Evolutionary conservation across 2,888 invertebrate species (phyloP).

Genomic region (Pecten maximus): DNA sequence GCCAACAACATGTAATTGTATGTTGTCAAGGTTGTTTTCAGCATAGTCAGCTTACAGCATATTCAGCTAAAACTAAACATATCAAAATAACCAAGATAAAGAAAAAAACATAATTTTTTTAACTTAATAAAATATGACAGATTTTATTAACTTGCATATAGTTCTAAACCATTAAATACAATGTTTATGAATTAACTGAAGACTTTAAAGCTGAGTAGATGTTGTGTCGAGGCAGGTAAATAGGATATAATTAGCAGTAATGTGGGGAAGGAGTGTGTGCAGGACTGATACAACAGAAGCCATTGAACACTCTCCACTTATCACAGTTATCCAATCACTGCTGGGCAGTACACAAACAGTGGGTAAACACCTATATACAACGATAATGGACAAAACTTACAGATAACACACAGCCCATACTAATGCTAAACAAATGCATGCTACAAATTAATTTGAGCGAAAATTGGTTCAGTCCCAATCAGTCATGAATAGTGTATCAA

Average conservation of each 20-base stretch:
- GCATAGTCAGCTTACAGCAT: not conserved
- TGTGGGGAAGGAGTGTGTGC: not conserved
- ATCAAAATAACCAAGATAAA: not conserved
- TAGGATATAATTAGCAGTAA: constrained; percentile 21
- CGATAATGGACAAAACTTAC: not conserved
- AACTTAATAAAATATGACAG: not conserved
- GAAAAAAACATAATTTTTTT: not conserved
- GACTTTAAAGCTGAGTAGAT: not conserved
- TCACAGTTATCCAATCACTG: constrained; percentile 18
- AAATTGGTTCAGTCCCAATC: not conserved
- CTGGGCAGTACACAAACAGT: not conserved
- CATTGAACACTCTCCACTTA: constrained; percentile 5
- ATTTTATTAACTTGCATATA: not conserved
- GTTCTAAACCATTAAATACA: not conserved
- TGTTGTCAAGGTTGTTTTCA: not conserved
- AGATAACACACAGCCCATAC: not conserved
- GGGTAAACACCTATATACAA: not conserved
- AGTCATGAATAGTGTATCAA: not conserved
- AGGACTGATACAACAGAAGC: not conserved
- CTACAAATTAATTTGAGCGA: not conserved
- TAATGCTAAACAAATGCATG: not conserved
- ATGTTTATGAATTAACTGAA: not conserved
- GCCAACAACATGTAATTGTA: constrained; percentile 10
- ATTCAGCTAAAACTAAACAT: not conserved
- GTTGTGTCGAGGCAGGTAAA: not conserved